Percentiles rank a stretch among this genome's conserved stretches.
phyloP scores from a whole-genome alignment of 2,113 vertebrate genomes.

The Chloroceryle aenea region DNA sequence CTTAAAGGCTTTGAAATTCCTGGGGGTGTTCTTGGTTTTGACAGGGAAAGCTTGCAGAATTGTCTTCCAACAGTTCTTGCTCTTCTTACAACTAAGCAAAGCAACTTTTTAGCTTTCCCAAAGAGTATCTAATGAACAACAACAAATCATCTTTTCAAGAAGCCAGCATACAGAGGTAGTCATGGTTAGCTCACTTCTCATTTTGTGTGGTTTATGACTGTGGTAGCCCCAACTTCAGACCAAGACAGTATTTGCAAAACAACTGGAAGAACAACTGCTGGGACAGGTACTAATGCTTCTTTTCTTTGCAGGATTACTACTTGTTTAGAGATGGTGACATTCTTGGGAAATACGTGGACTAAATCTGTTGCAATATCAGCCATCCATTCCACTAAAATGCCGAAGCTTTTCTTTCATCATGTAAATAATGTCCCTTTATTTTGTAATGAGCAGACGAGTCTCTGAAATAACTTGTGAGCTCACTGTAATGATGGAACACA shows the following conservation, averaged over 20 bases:
- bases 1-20: neutral
- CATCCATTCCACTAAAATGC: constrained; percentile 75
- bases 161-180: neutral
- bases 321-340: constrained; percentile 97
- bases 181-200: neutral
- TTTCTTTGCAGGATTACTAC: constrained; percentile 89
- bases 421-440: constrained; percentile 89
- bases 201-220: neutral
- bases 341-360: constrained; percentile 94
- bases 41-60: neutral
- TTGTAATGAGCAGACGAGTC: constrained; percentile 75
- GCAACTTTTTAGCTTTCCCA: neutral
- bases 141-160: neutral
- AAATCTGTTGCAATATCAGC: constrained; percentile 68
- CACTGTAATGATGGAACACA: constrained; percentile 59
- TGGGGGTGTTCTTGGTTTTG: neutral
- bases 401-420: constrained; percentile 81
- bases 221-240: neutral
- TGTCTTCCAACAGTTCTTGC: neutral
- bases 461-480: constrained; percentile 53
- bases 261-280: neutral
- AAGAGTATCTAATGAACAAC: neutral
- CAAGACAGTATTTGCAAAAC: neutral
- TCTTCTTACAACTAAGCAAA: neutral
- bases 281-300: neutral